Percentiles rank a stretch among this genome's conserved stretches.
Evolutionary conservation across 2,113 vertebrate species (phyloP).

Genomic region (Cebidichthys violaceus): DNA sequence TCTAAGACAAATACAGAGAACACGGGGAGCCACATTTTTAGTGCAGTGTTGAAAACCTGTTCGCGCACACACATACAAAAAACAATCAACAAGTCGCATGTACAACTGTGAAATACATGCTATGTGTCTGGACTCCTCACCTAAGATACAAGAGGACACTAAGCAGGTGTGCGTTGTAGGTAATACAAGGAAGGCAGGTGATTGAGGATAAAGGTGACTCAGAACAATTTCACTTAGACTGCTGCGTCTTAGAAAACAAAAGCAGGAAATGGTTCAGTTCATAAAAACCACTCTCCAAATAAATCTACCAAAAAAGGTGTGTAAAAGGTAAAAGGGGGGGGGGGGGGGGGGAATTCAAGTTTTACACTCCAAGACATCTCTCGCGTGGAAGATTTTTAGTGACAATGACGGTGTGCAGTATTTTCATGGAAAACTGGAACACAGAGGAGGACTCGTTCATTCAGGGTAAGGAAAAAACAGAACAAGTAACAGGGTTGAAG

Average conservation of each 20-base stretch:
- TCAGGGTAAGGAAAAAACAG: conserved; percentile 19
- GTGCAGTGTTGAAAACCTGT: conserved; percentile 84
- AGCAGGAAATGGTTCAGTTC: conserved; percentile 57
- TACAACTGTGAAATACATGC: conserved; percentile 74
- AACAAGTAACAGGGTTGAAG: conserved; percentile 39
- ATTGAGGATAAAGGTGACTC: conserved; percentile 50
- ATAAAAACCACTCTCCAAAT: conserved; percentile 34
- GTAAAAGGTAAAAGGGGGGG: conserved; percentile 12
- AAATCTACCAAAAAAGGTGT: conserved; percentile 45
- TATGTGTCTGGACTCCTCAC: conserved; percentile 73
- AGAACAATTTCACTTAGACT: conserved; percentile 43
- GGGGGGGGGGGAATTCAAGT: conserved; percentile 67
- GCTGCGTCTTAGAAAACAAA: conserved; percentile 41
- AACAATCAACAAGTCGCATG: conserved; percentile 76
- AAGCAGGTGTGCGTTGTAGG: conserved; percentile 71
- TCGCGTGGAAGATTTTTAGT: conserved; percentile 71
- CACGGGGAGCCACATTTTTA: conserved; percentile 75
- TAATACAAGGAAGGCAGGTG: conserved; percentile 68
- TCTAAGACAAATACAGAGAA: conserved; percentile 67
- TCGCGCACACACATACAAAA: conserved; percentile 70
- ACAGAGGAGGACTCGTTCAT: conserved; percentile 50
- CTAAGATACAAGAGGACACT: conserved; percentile 75
- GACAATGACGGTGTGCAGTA: conserved; percentile 57
- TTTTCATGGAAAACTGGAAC: conserved; percentile 51
- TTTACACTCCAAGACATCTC: conserved; percentile 68